Base-by-base conservation (phyloP, 2,797 vertebrate species). In the Buceros bicornis region DNA sequence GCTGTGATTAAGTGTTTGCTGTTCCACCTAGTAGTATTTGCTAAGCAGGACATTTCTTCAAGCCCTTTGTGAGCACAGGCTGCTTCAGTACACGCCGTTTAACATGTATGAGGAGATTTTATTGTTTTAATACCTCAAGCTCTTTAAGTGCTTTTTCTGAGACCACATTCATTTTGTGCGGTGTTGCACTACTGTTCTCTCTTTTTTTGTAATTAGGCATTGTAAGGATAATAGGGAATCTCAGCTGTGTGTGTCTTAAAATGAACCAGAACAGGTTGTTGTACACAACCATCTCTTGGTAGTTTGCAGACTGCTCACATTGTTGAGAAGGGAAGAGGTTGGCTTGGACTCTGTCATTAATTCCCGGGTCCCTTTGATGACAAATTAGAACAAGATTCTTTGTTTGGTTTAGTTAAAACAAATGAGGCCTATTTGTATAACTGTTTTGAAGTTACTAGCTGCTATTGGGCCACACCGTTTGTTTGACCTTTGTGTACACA, bases 21-120 rank as follows among this genome's bases (percentile, higher is more conserved):
- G 77, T 95, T 94, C 95, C 94, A 78, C 96, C 96, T 83, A 94
- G 96, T 83, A 79, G 91, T 95, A 91, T 93, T 96, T 96, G 95
- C 94, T 96, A 96, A 73, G 93, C 51, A 61, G 85, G 62, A 86
- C 77, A 3, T 79, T 79, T 69, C 53, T 96, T 89, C 28, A 25
- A 50, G 40, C 71, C 74, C 29, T 81, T 74, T 62, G 62, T 83
- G 42, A 83, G 40, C 64, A 66, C 29, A 58, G 57, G 5, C 67
- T 86, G 64, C 76, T 91, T 89, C 35, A 48, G 26, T 33, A 19
- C 37, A 84, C 92, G 31, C 28, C 29, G 21, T 58, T 56, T 54
- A 29, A 80, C 25, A 84, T 58, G 8, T 54, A 28, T 4, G 8
- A 70, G 35, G 29, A 72, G n/a, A 35, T 58, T 62, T 76, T 88